phyloP scores from a whole-genome alignment of 1,140 invertebrate genomes.

The Rhizoglyphus robini region DNA sequence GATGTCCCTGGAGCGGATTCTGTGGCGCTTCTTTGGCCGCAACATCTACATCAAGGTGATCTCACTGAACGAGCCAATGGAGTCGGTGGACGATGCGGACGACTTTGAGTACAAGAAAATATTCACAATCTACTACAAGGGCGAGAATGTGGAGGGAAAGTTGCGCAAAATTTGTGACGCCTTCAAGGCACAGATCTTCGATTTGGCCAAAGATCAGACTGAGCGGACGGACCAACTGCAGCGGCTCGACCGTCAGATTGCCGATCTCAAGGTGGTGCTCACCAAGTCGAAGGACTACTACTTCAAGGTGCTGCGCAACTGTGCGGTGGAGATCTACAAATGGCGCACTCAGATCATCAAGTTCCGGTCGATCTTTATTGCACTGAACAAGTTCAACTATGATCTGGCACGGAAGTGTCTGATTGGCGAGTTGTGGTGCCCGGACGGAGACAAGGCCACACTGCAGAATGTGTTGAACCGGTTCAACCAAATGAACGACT shows the following conservation, averaged over 20 bases:
- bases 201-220: slow-evolving; percentile 73
- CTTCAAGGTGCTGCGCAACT: slow-evolving; percentile 77
- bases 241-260: slow-evolving; percentile 78
- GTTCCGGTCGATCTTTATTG: slow-evolving; percentile 49
- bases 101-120: slow-evolving; percentile 5
- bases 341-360: slow-evolving; percentile 89
- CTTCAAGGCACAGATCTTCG: slow-evolving; percentile 87
- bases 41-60: slow-evolving; percentile 28
- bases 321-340: slow-evolving; percentile 79
- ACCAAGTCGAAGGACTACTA: background rate
- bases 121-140: slow-evolving; percentile 47
- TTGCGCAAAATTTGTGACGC: slow-evolving; percentile 96
- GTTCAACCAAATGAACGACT: slow-evolving; percentile 18
- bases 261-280: slow-evolving; percentile 79
- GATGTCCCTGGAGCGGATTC: slow-evolving; percentile 28
- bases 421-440: slow-evolving; percentile 37
- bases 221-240: slow-evolving; percentile 86
- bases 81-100: slow-evolving; percentile 24
- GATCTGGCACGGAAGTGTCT: slow-evolving; percentile 46
- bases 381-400: slow-evolving; percentile 43
- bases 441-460: slow-evolving; percentile 8
- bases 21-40: slow-evolving; percentile 30
- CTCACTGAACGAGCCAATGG: background rate
- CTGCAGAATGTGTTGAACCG: slow-evolving; percentile 16
- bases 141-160: slow-evolving; percentile 82